Conservation (phyloP, 2,797 vertebrate genomes). For the Florisuga fusca region DNA sequence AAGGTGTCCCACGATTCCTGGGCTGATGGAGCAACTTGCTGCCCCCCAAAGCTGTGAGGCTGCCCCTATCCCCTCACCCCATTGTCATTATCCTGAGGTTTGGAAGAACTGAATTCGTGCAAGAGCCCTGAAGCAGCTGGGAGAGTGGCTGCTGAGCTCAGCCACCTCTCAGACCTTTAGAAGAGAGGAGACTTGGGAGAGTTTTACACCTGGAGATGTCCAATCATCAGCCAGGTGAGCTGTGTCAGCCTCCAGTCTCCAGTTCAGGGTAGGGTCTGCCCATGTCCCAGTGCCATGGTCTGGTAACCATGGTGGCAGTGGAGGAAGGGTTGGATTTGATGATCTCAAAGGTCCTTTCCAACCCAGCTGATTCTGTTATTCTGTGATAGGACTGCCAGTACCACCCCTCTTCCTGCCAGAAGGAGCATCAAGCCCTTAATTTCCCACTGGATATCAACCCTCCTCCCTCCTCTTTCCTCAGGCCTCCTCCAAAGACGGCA, state of each 20-base stretch:
- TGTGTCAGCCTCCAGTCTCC: not conserved
- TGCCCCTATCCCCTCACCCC: not conserved
- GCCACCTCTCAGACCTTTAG: not conserved
- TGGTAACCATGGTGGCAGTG: too few relatives aligned
- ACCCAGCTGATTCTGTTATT: too few relatives aligned
- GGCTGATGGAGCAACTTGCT: not conserved
- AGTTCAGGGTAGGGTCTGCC: not conserved
- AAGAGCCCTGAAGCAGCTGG: not conserved
- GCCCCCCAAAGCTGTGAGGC: not conserved
- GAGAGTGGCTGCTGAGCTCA: not conserved
- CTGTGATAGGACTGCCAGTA: not conserved
- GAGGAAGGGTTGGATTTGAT: too few relatives aligned
- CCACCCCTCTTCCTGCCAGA: not conserved
- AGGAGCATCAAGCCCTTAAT: not conserved
- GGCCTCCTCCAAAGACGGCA: constrained; percentile 32
- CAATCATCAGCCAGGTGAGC: not conserved
- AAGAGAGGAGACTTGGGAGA: not conserved
- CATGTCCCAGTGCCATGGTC: not conserved
- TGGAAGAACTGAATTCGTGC: not conserved
- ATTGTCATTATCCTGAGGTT: accelerated
- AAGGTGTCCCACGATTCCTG: accelerated
- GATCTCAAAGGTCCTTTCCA: too few relatives aligned
- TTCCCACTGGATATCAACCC: not conserved
- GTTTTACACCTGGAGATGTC: not conserved
- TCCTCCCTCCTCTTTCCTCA: not conserved